Percentiles rank a stretch among this genome's conserved stretches.
Conservation (phyloP, 2,888 invertebrate genomes). For the Spodoptera picta region DNA sequence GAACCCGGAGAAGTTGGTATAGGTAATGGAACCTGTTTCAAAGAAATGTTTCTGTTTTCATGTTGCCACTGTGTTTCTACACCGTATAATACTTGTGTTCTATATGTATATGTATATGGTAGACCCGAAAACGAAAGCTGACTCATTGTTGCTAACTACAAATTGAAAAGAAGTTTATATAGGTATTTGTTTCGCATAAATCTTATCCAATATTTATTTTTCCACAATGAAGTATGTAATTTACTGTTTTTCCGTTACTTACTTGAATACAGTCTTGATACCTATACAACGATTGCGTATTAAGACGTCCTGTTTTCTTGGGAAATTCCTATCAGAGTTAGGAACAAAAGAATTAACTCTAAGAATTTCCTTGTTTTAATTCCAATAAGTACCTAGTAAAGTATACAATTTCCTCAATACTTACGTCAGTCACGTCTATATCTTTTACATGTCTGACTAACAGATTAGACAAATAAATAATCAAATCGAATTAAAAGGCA, state of each 20-base stretch:
- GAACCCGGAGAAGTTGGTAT: conserved; percentile 12
- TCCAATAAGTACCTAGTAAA: conserved; percentile 32
- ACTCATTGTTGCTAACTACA: too few relatives aligned
- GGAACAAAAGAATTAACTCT: conserved; percentile 26
- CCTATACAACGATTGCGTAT: neutral
- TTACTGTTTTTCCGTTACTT: too few relatives aligned
- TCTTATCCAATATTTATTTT: too few relatives aligned
- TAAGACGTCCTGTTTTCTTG: conserved; percentile 15
- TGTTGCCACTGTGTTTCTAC: too few relatives aligned
- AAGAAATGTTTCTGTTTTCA: neutral
- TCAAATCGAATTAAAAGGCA: conserved; percentile 58
- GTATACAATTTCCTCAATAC: conserved; percentile 55
- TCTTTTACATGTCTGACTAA: conserved; percentile 62
- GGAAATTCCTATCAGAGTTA: conserved; percentile 32
- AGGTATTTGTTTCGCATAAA: too few relatives aligned
- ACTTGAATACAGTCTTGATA: too few relatives aligned
- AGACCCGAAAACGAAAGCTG: too few relatives aligned
- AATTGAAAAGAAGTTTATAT: too few relatives aligned
- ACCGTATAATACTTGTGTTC: too few relatives aligned
- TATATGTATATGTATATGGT: too few relatives aligned
- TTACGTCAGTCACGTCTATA: conserved; percentile 62
- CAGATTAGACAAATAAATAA: conserved; percentile 68
- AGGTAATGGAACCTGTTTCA: conserved; percentile 15
- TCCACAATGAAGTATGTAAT: too few relatives aligned
- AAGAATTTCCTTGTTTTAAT: conserved; percentile 42